Evolutionary conservation across 2,113 vertebrate genomes (phyloP), one percentile per base, ranked within the genome.

Genomic region (Atractosteus spatula): DNA sequence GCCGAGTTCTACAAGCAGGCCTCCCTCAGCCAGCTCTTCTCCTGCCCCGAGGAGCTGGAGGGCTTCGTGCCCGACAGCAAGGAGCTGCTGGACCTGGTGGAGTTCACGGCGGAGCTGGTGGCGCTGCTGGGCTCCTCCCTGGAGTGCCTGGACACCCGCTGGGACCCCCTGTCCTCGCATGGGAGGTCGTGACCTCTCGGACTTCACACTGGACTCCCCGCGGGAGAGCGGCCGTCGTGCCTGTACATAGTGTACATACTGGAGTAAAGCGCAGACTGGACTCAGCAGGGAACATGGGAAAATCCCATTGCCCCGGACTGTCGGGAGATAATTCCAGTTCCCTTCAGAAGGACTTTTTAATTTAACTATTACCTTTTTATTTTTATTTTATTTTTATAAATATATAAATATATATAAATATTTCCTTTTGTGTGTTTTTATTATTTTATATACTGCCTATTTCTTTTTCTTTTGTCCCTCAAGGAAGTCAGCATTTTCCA

Each of bases 1-100:
- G 94, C 94, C 0, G 96, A 97, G 85, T 96, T 98, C 77, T 96
- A 95, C 82, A 94, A 92, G 73, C 96, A 98, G 83, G 94, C 94
- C 41, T 96, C 96, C 8, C 84, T 96, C 75, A 97, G 95, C 71
- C 96, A 97, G 83, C 88, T 98, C 74, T 95, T 96, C 79, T 92
- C 95, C 75, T 96, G 94, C 70, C 88, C 94, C 3, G 95, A 92
- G 82, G 95, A 96, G 86, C 89, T 96, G 57, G 94, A 96, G 80
- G 90, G 90, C 76, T 96, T 96, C 83, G 94, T 94, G 61, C 90
- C 95, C 0, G 95, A 97, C 86, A 95, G 95, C 90, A 97, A 96
- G 81, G 95, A 96, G 84, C 91, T 96, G 68, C 82, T 97, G 81
- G 95, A 98, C 82, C 92, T 98, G 87, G 95, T 98, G 10, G 95